These are phyloP conservation scores for Ostrea denselamellosa DNA, from an alignment of 1,140 invertebrate species.

Conservation along the genomic window DNA sequence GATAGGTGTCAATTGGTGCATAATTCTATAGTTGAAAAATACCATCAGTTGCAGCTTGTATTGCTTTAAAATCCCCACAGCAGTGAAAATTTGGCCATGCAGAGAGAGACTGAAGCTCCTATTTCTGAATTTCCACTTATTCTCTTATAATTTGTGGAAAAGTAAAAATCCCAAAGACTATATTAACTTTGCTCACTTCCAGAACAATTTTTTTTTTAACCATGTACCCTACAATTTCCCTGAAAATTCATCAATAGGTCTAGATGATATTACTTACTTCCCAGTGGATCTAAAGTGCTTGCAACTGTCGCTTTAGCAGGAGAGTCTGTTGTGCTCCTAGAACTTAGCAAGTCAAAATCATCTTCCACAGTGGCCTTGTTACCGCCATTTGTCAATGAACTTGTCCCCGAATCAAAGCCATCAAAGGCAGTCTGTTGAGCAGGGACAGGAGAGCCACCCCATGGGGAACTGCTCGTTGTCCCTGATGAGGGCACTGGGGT, in stretches of 20 bases:
- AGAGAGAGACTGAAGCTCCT: no score
- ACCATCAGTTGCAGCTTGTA: no score
- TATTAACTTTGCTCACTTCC: no score
- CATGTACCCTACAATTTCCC: neutral
- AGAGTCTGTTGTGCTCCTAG: slow-evolving; percentile 63
- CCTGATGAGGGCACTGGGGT: slow-evolving; percentile 26
- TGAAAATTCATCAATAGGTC: neutral
- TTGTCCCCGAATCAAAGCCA: slow-evolving; percentile 53
- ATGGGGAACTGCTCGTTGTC: slow-evolving; percentile 46
- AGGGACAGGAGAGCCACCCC: slow-evolving; percentile 41
- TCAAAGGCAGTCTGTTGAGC: slow-evolving; percentile 56
- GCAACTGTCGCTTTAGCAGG: slow-evolving; percentile 58
- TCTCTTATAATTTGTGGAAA: no score
- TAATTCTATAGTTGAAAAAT: no score
- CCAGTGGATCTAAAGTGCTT: slow-evolving; percentile 55
- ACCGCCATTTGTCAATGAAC: slow-evolving; percentile 62
- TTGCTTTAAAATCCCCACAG: no score
- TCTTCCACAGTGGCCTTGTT: slow-evolving; percentile 66
- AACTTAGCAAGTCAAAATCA: slow-evolving; percentile 73
- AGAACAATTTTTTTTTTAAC: no score
- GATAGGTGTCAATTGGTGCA: no score
- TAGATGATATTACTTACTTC: slow-evolving; percentile 46
- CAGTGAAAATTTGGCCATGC: no score
- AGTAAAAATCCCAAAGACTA: no score
- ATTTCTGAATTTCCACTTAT: no score